Base-by-base conservation (phyloP, 2,113 vertebrate species). In the Campylomormyrus tamandua region DNA sequence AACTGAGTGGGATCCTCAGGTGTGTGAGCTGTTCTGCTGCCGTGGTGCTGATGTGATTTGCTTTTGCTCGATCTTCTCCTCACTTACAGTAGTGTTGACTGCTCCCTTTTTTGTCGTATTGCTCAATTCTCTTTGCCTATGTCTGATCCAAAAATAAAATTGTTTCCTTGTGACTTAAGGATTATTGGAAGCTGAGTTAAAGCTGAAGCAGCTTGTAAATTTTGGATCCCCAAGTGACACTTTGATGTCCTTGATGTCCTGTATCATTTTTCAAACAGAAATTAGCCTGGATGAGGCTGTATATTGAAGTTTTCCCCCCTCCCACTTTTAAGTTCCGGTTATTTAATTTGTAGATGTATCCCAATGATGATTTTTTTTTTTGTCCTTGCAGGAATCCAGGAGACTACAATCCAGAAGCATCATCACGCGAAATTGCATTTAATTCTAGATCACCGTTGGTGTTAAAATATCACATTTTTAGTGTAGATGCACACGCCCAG, bases 1-100 rank as follows among this genome's bases (percentile, higher is more conserved):
- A 98, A 97, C 94, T 99, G 95, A 94, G 2, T 88, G 89, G 91
- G 92, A 92, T 92, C 89, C 83, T 93, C 89, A 31, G 84, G 93
- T 94, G 92, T 94, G 80, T 17, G 62, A 17, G 58, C 17, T 24
- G 42, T 35, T 39, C 50, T 39, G 13, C 46, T 19, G 7, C 11
- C 11, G 21, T 85, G 2, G 45, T n/a, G 27, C 46, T 5, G 42
- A 19, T 49, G 46, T 3, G 45, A 24, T 10, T 1, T 27, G 45
- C 2, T 49, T n/a, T 39, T 77, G 31, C 70, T 77, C 13, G 35
- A 77, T 35, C 70, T 15, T 39, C 31, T 1, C 70, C 70, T 77
- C 11, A 11, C 9, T 10, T 58, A 5, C 56, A 66, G 62, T 66
- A 11, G n/a, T 11, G 9, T 27, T 27, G 9, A 27, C 27, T 70